These are phyloP conservation scores for Actenoides lindsayi DNA, from an alignment of 2,113 vertebrate genomes.

Conservation along the genomic window DNA sequence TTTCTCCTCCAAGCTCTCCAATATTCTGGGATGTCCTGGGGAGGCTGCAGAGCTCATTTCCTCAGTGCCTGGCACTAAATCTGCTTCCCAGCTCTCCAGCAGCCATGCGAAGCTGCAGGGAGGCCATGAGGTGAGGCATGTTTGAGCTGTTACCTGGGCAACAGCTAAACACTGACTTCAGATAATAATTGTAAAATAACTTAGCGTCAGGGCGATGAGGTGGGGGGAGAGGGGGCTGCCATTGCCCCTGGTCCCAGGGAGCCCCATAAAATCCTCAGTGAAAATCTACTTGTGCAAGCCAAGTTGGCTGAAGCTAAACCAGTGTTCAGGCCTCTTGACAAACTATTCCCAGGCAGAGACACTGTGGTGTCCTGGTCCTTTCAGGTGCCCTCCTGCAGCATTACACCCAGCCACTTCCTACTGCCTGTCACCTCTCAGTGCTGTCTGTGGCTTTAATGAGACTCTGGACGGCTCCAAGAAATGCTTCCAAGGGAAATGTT, in stretches of 20 bases:
- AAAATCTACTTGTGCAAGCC: background rate
- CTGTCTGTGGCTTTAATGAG: background rate
- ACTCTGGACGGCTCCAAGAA: background rate
- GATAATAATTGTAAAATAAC: slow-evolving; percentile 1
- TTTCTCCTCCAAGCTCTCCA: background rate
- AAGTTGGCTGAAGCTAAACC: background rate
- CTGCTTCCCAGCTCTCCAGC: slow-evolving; percentile 10
- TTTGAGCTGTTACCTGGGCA: slow-evolving; percentile 63
- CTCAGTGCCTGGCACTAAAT: slow-evolving; percentile 16
- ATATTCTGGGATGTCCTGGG: background rate
- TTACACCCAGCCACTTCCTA: background rate
- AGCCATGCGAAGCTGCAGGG: background rate
- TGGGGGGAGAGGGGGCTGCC: background rate
- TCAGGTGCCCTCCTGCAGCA: background rate
- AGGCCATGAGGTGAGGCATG: slow-evolving; percentile 54
- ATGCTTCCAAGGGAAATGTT: too few species aligned
- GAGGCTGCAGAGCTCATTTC: slow-evolving; percentile 53
- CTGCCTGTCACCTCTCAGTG: background rate
- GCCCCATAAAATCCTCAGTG: background rate
- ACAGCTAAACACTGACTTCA: slow-evolving; percentile 66
- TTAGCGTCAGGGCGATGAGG: background rate
- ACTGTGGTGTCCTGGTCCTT: background rate
- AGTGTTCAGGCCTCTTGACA: background rate
- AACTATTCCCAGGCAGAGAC: background rate
- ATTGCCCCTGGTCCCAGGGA: background rate